Base-by-base conservation (phyloP, 2,888 invertebrate species). In the Troides oblongomaculatus region DNA sequence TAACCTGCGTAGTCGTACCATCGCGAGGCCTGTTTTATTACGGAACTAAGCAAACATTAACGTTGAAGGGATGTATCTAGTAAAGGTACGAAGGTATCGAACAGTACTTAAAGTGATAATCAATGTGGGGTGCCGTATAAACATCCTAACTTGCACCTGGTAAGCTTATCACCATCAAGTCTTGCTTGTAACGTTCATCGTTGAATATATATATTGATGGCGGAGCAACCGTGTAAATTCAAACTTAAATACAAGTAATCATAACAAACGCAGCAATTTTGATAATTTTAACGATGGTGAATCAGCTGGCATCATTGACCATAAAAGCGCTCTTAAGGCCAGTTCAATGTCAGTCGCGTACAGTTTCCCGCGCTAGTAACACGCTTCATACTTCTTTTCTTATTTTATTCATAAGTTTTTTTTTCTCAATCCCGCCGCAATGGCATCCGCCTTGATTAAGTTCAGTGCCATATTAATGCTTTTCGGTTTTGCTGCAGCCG, bases 391-490 rank as follows among this genome's bases (percentile, higher is more conserved):
- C 56, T 46, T 60, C 46, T 67, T 18, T 56, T 30, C 6, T 75
- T 76, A 74, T 72, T 79, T 80, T 80, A 78, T 72, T 74, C 74
- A 71, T 76, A 75, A 77, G 75, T 62, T 76, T 79, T 75, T 75
- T 79, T 75, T 75, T 72, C 78, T 81, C 75, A 74, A 78, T 77
- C 73, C 73, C 75, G 81, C 78, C 82, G 76, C 77, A 70, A 91
- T 92, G 92, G 84, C 89, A 81, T 89, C 89, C 75, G 83, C 87
- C 82, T 88, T 91, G 85, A 83, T 91, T 70, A 90, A 84, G 85
- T 87, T 92, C 74, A 86, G 92, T 92, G 92, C 86, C 83, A 81
- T 92, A 83, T 81, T 92, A 73, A 77, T 91, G 83, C 79, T 92
- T 74, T 75, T 88, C 72, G 85, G 81, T 75, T 84, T 82, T 72